phyloP scores from a whole-genome alignment of 2,113 vertebrate species.

The Canis aureus region DNA sequence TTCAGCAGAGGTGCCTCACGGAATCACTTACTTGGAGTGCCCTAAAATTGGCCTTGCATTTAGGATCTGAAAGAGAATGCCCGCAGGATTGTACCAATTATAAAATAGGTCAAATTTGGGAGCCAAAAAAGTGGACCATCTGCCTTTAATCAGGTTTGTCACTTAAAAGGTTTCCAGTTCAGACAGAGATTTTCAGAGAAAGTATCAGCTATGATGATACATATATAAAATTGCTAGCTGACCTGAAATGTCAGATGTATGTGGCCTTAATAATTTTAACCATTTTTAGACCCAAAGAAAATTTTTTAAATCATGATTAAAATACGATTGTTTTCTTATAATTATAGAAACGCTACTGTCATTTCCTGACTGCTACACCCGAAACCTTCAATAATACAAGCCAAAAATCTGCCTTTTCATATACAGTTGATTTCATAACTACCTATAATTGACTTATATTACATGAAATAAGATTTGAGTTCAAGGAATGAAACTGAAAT shows the following conservation, averaged over 20 bases:
- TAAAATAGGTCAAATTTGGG: constrained; percentile 73
- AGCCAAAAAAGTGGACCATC: constrained; percentile 50
- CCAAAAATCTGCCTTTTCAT: constrained; percentile 3
- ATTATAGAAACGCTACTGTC: background rate
- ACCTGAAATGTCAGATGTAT: constrained; percentile 61
- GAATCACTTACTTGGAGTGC: constrained; percentile 39
- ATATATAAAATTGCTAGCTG: background rate
- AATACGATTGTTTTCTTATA: constrained; percentile 34
- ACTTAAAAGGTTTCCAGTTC: constrained; percentile 49
- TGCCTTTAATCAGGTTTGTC: constrained; percentile 64
- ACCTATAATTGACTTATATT: background rate
- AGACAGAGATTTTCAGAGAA: constrained; percentile 64
- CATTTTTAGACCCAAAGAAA: constrained; percentile 62
- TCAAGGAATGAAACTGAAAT: constrained; percentile 25
- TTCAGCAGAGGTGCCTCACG: constrained; percentile 12
- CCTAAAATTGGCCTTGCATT: constrained; percentile 53
- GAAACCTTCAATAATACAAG: background rate
- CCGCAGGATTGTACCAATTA: constrained; percentile 61
- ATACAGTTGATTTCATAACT: background rate
- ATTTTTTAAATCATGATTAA: constrained; percentile 63
- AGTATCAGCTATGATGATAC: background rate
- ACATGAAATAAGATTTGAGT: constrained; percentile 22
- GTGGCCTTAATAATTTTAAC: constrained; percentile 70
- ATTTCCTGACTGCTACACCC: constrained; percentile 15
- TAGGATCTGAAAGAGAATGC: constrained; percentile 70